Conservation (phyloP, 2,888 invertebrate species). For the Hoplodrina blanda region DNA sequence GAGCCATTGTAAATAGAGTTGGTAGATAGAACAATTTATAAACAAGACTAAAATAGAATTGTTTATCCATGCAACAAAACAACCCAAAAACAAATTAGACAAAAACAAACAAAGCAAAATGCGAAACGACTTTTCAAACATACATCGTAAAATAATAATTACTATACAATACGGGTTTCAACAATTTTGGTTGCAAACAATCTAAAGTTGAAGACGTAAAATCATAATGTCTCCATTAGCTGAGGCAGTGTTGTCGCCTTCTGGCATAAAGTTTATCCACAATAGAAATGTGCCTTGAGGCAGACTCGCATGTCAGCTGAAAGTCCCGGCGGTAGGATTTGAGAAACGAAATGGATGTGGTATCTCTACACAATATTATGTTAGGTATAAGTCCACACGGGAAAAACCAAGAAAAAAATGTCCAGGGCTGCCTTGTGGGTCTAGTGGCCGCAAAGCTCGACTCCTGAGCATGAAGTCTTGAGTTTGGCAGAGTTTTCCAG, state of each 20-base stretch:
- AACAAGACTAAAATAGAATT: background rate
- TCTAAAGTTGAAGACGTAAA: slow-evolving; percentile 61
- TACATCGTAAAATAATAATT: slow-evolving; percentile 64
- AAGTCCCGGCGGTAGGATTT: slow-evolving; percentile 5
- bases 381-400: too few species aligned
- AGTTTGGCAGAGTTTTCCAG: too few species aligned
- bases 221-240: slow-evolving; percentile 63
- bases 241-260: slow-evolving; percentile 65
- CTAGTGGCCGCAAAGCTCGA: too few species aligned
- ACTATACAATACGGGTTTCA: slow-evolving; percentile 57
- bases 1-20: too few species aligned
- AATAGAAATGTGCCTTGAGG: slow-evolving; percentile 70
- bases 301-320: slow-evolving; percentile 67
- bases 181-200: slow-evolving; percentile 58
- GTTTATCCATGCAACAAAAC: background rate
- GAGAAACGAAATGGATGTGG: slow-evolving; percentile 13
- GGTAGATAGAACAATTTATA: background rate
- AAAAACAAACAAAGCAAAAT: slow-evolving; percentile 51
- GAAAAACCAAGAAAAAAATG: too few species aligned
- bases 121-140: slow-evolving; percentile 58
- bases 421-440: too few species aligned
- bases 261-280: slow-evolving; percentile 66
- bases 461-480: too few species aligned
- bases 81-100: slow-evolving; percentile 31
- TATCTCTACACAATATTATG: background rate